Evolutionary conservation across 2,797 vertebrate species (phyloP).

Genomic region (Todus mexicanus): DNA sequence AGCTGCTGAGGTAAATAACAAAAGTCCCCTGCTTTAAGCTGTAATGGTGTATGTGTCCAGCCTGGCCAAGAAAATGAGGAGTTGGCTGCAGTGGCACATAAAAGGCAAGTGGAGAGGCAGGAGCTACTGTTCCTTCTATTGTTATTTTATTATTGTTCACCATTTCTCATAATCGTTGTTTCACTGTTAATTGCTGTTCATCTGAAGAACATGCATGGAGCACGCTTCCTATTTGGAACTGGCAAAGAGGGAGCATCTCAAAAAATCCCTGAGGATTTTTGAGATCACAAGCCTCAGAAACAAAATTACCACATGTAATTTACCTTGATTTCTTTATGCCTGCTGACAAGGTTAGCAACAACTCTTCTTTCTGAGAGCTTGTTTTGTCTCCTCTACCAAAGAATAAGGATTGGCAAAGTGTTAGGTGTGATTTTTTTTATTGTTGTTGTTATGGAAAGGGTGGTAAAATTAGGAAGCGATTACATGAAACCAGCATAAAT

Average conservation of each 20-base stretch:
- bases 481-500: neutral
- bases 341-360: slow-evolving; percentile 1
- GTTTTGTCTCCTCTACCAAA: neutral
- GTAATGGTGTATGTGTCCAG: neutral
- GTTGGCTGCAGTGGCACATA: neutral
- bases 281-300: neutral
- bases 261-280: neutral
- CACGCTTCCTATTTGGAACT: neutral
- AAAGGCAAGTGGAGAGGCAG: neutral
- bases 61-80: neutral
- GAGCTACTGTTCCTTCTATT: neutral
- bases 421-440: neutral
- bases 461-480: neutral
- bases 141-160: neutral
- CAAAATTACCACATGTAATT: neutral
- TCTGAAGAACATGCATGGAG: neutral
- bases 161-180: neutral
- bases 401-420: neutral
- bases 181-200: neutral
- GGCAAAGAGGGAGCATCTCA: neutral
- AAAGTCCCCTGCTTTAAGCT: neutral
- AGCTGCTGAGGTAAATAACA: neutral
- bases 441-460: neutral
- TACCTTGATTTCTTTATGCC: neutral
- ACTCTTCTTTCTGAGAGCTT: neutral